Base-by-base conservation (phyloP, 2,888 invertebrate genomes). In the Epistrophe eligans region DNA sequence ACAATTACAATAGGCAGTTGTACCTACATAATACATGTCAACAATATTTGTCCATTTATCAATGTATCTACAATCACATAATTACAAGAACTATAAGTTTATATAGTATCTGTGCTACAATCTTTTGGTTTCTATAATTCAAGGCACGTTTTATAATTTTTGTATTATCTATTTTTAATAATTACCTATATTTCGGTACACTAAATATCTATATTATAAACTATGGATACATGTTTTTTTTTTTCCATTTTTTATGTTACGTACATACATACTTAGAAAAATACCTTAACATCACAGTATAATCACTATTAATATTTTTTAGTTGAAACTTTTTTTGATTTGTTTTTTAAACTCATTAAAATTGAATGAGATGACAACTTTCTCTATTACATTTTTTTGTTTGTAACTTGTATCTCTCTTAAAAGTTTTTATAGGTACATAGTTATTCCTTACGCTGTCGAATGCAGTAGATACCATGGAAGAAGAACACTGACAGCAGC, bases 381-480 rank as follows among this genome's bases (percentile, higher is more conserved):
- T 50, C 50, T n/a, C 45, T n/a, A n/a, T 4, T 43, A n/a, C n/a
- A 24, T 24, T 24, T 24, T 24, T 24, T 24, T 45, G 7, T 8
- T 45, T 45, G 0, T 43, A 5, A n/a, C n/a, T 15, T 45, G 8
- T 40, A 43, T 43, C 43, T 43, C 13, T 43, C 43, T 43, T 4
- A 43, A 43, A 43, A 13, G 15, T 15, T 43, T 15, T 13, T 15
- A 50, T 32, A 32, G 6, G 4, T 5, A 32, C 7, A 8, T 15
- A 43, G 28, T 38, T 38, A n/a, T 17, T 35, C 10, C 19, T 67
- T 85, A 85, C 15, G 83, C 57, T 58, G 90, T 72, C 60, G 90
- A 91, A 73, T 92, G 92, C 90, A 92, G 90, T 4, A 93, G 89
- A 89, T 92, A 92, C 93, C 93, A 93, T 66, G 93, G 93, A 80